Base-by-base conservation (phyloP, 2,888 invertebrate species). In the Nipponacmea schrenckii region DNA sequence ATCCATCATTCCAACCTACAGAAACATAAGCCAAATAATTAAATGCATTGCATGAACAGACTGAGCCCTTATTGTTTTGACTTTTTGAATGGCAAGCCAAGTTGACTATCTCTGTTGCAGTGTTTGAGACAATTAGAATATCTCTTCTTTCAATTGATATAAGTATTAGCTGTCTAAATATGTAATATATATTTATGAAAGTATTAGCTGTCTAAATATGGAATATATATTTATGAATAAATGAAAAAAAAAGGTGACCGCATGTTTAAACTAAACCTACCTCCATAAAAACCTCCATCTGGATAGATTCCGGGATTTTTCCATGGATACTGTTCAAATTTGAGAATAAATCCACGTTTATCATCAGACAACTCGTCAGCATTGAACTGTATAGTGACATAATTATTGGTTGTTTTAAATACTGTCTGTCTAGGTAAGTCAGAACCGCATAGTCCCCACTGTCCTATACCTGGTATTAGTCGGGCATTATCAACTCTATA, bases 1-100 rank as follows among this genome's bases (percentile, higher is more conserved):
- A 74, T 15, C 81, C 81, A 71, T 81, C 81, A 76, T 80, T 81
- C 81, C 81, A 81, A 15, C 81, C 81, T 79, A 27, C 4, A 68
- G n/a, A 20, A 72, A 44, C n/a, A 20, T 26, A 69, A 14, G 17
- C 17, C 24, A 14, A 15, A 44, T 8, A 69, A 63, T 63, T 5
- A 46, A 63, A 17, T 45, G 27, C 45, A 31, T 24, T 17, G n/a
- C n/a, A n/a, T n/a, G 56, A 56, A 56, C 17, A 17, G 20, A 31
- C 31, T n/a, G n/a, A n/a, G n/a, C n/a, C n/a, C n/a, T n/a, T n/a
- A n/a, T n/a, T n/a, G n/a, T n/a, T n/a, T n/a, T n/a, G n/a, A n/a
- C n/a, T n/a, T n/a, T n/a, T n/a, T n/a, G n/a, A n/a, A n/a, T n/a
- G n/a, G n/a, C n/a, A n/a, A n/a, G n/a, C n/a, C n/a, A n/a, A n/a